A percentile compares a stretch with the other conserved stretches of the same genome.
phyloP scores from a whole-genome alignment of 2,888 invertebrate genomes.

The Tubulanus polymorphus region DNA sequence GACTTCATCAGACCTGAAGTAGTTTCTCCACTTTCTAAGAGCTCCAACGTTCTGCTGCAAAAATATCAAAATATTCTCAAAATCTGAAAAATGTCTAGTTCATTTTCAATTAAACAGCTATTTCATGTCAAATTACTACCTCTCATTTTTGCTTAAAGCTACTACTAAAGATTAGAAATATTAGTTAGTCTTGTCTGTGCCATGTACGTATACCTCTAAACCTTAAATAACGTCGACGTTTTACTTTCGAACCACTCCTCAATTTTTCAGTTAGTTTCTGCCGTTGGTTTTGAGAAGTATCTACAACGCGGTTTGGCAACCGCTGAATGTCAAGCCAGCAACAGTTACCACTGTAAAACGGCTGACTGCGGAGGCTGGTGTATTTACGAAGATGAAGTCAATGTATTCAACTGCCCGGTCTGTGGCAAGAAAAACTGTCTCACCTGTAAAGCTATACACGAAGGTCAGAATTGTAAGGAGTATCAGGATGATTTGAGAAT shows the following conservation, averaged over 20 bases:
- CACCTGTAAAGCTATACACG: constrained; percentile 81
- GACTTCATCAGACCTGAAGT: no score
- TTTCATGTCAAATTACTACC: no score
- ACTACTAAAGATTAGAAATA: no score
- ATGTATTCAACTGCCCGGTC: constrained; percentile 78
- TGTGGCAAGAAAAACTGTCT: constrained; percentile 78
- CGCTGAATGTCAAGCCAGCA: constrained; percentile 74
- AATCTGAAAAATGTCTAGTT: neutral
- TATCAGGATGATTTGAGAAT: constrained; percentile 67
- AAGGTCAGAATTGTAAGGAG: constrained; percentile 73
- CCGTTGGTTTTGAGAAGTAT: constrained; percentile 72
- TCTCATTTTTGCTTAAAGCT: no score
- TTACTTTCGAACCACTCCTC: no score
- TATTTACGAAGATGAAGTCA: constrained; percentile 80
- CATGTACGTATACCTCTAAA: no score
- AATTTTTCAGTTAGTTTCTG: constrained; percentile 65
- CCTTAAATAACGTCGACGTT: no score
- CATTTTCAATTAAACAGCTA: no score
- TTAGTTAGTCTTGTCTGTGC: no score
- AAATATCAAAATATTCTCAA: no score
- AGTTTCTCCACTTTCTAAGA: neutral
- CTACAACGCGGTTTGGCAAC: constrained; percentile 73
- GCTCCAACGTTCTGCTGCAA: neutral
- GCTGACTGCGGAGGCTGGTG: constrained; percentile 87
- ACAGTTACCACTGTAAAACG: constrained; percentile 85